Evolutionary conservation across 2,113 vertebrate genomes (phyloP).

Genomic region (Upupa epops): DNA sequence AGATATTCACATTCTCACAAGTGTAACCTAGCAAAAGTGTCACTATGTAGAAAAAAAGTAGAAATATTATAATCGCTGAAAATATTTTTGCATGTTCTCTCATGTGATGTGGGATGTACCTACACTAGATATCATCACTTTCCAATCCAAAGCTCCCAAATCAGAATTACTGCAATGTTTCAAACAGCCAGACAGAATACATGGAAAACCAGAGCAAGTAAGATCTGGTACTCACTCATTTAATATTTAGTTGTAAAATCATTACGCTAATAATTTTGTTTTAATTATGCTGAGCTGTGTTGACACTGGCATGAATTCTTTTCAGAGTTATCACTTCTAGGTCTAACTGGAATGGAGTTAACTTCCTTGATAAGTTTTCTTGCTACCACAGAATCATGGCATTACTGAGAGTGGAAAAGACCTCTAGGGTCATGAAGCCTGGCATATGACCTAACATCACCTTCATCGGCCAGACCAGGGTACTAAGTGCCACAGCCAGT

Average conservation of each 20-base stretch:
- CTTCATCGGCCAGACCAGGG: too few relatives aligned
- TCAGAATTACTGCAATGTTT: neutral
- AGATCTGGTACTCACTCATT: neutral
- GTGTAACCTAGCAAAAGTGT: neutral
- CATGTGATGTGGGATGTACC: neutral
- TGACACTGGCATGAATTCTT: neutral
- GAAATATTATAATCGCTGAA: neutral
- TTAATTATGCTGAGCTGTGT: neutral
- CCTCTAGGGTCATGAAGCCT: too few relatives aligned
- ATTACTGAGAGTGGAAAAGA: too few relatives aligned
- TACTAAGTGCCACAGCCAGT: too few relatives aligned
- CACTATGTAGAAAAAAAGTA: neutral
- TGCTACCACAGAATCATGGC: too few relatives aligned
- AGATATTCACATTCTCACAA: neutral
- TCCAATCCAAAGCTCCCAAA: neutral
- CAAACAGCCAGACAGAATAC: neutral
- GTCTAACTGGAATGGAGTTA: too few relatives aligned
- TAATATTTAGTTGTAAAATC: neutral
- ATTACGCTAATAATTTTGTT: neutral
- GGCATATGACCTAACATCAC: too few relatives aligned
- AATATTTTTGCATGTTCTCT: neutral
- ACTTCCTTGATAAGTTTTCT: too few relatives aligned
- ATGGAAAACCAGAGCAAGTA: neutral
- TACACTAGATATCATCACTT: fast-evolving
- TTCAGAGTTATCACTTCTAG: neutral